A percentile compares a stretch with the other conserved stretches of the same genome.
Evolutionary conservation across 1,140 invertebrate species (phyloP).

Genomic region (Anastatus disparis): DNA sequence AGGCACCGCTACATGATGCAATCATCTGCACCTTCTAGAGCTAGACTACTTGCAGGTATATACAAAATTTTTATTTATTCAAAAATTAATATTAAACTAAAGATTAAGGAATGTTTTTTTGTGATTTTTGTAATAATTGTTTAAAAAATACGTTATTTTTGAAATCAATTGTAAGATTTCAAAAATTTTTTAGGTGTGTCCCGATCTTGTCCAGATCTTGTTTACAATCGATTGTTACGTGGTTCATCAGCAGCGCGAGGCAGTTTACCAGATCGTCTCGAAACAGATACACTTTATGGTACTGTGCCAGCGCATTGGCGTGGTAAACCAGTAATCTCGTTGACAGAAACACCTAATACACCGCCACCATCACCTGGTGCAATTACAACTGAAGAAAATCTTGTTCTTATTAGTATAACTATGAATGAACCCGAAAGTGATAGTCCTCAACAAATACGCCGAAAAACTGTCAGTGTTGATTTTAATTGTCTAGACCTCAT

Average conservation of each 20-base stretch:
- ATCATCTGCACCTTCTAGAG: slow-evolving; percentile 69
- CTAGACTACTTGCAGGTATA: slow-evolving; percentile 53
- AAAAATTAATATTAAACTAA: too few species aligned
- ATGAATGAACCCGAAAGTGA: slow-evolving; percentile 58
- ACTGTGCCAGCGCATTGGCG: slow-evolving; percentile 59
- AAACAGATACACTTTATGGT: slow-evolving; percentile 68
- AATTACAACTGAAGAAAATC: slow-evolving; percentile 65
- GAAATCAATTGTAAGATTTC: neutral
- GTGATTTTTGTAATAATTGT: neutral
- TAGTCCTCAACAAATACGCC: slow-evolving; percentile 36
- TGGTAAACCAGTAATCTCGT: slow-evolving; percentile 48
- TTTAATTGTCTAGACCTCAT: slow-evolving; percentile 92
- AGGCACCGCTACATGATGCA: slow-evolving; percentile 85
- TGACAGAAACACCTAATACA: slow-evolving; percentile 69
- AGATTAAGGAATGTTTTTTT: too few species aligned
- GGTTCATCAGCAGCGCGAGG: slow-evolving; percentile 39
- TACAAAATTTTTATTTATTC: neutral
- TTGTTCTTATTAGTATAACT: slow-evolving; percentile 69
- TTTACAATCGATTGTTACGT: slow-evolving; percentile 39
- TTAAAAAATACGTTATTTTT: neutral
- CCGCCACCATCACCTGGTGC: slow-evolving; percentile 77
- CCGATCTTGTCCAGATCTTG: slow-evolving; percentile 85
- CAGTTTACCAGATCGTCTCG: slow-evolving; percentile 78
- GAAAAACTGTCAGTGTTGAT: slow-evolving; percentile 74
- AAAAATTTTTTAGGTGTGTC: slow-evolving; percentile 73